A percentile compares a stretch with the other conserved stretches of the same genome.
Evolutionary conservation across 2,797 vertebrate species (phyloP).

Genomic region (Xyrichtys novacula): DNA sequence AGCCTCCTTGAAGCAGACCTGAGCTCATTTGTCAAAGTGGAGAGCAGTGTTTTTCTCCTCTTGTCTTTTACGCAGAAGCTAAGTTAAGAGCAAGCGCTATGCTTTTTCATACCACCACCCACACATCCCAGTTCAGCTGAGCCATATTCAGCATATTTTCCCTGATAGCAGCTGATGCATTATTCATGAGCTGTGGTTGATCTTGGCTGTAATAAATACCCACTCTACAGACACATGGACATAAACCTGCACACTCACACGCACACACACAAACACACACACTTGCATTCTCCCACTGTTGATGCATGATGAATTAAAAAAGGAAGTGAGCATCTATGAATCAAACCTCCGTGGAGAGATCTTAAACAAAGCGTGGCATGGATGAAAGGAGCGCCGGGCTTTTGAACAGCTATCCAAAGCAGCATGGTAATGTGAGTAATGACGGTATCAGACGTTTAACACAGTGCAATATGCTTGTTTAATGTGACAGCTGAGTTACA

Average conservation of each 20-base stretch:
- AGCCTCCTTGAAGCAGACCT: constrained; percentile 56
- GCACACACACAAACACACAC: constrained; percentile 33
- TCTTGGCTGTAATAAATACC: constrained; percentile 66
- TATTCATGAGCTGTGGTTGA: constrained; percentile 70
- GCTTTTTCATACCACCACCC: constrained; percentile 40
- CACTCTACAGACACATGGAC: constrained; percentile 45
- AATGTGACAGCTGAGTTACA: constrained; percentile 69
- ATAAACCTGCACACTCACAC: constrained; percentile 30
- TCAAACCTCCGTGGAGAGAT: constrained; percentile 61
- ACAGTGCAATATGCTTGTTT: constrained; percentile 62
- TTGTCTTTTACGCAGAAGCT: constrained; percentile 35
- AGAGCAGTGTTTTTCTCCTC: constrained; percentile 38
- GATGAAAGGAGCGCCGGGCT: constrained; percentile 70
- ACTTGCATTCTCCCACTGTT: constrained; percentile 36
- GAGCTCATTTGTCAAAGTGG: constrained; percentile 67
- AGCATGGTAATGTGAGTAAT: constrained; percentile 71
- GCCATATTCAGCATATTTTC: constrained; percentile 66
- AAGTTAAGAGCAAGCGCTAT: constrained; percentile 36
- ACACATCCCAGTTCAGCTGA: constrained; percentile 54
- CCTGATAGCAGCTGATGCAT: constrained; percentile 68
- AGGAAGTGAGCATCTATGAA: constrained; percentile 56
- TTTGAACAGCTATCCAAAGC: constrained; percentile 68
- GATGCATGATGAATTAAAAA: constrained; percentile 42
- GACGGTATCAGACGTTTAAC: constrained; percentile 66
- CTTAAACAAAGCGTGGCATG: constrained; percentile 65